A percentile compares a stretch with the other conserved stretches of the same genome.
phyloP scores from a whole-genome alignment of 2,888 invertebrate genomes.

The Amblyjoppa proteus region DNA sequence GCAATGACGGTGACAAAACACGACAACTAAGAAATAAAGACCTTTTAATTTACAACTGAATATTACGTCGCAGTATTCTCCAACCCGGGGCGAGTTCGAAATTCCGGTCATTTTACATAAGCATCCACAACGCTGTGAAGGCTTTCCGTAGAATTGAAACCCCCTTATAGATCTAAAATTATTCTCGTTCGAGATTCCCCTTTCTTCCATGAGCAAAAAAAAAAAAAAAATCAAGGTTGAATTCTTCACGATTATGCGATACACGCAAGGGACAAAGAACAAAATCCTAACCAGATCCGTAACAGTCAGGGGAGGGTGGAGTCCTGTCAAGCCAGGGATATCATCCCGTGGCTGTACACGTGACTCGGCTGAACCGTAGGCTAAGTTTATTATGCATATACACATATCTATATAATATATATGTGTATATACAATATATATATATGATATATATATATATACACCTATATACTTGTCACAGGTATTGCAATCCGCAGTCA shows the following conservation, averaged over 20 bases:
- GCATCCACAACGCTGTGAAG: no score
- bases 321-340: slow-evolving; percentile 13
- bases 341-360: slow-evolving; percentile 61
- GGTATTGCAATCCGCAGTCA: slow-evolving; percentile 33
- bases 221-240: background rate
- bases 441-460: slow-evolving; percentile 3
- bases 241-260: background rate
- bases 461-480: background rate
- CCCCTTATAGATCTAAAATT: no score
- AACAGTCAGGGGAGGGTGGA: slow-evolving; percentile 2
- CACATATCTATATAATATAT: slow-evolving; percentile 18
- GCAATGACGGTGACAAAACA: no score
- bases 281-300: background rate
- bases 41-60: no score
- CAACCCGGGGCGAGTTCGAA: no score
- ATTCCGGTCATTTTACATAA: no score
- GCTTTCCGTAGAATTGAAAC: no score
- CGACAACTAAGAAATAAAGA: no score
- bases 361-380: slow-evolving; percentile 46
- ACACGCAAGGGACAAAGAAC: background rate
- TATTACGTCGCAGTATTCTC: no score
- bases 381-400: slow-evolving; percentile 45
- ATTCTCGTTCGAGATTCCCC: no score
- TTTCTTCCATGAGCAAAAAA: no score
- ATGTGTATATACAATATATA: background rate